Evolutionary conservation across 2,113 vertebrate species (phyloP), one percentile per base, ranked within the genome.

Genomic region (Ploceus nigricollis): DNA sequence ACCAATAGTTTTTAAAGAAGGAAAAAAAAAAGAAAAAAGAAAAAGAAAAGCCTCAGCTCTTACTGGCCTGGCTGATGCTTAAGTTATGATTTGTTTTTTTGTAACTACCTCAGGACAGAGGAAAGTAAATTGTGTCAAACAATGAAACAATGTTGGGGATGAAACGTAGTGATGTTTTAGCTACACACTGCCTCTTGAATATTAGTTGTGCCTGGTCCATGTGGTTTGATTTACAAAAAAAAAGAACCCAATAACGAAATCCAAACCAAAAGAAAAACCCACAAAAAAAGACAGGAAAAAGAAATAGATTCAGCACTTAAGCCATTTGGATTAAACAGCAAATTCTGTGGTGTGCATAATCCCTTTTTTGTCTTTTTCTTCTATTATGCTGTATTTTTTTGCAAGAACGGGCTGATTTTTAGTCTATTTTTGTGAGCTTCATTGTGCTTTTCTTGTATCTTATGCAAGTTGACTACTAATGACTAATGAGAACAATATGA

Each of bases 401-500:
- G 98, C 98, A 97, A 98, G 96, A 97, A 98, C 94, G 97, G 97
- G 97, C 98, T 96, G 97, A 97, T 98, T 98, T 97, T 98, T 98
- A 98, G 97, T 98, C 97, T 98, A 98, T 98, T 98, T 98, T 98
- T 98, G 98, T 99, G 98, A 98, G 97, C 98, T 98, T 98, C 94
- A 97, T 97, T 97, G 98, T 98, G 98, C 97, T 98, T 98, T 97
- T 97, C 98, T 98, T 97, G 97, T 98, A 97, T 98, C 97, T 98
- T 98, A 97, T 97, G 98, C 98, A 98, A 98, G 98, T 98, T 98
- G 98, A 98, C 98, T 98, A 99, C 98, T 99, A 98, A 99, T 98
- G 97, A 98, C 97, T 99, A 98, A 98, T 98, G 98, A 99, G 97
- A 98, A 99, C 98, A 98, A 98, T 98, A 98, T 99, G 98, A 98